Evolutionary conservation across 2,797 vertebrate species (phyloP).

Genomic region (Sarcophilus harrisii): DNA sequence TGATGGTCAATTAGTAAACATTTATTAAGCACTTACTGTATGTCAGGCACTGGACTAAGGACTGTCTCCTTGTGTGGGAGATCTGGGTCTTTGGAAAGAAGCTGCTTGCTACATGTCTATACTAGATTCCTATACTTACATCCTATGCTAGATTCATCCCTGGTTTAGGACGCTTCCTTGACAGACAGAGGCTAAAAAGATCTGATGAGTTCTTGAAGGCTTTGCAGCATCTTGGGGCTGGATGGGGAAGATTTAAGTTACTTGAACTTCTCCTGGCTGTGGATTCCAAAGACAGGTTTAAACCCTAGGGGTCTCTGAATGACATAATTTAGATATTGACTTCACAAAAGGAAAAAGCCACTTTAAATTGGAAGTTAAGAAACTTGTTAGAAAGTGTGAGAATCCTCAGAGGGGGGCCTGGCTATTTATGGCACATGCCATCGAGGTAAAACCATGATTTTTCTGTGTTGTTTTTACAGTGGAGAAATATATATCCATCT

Average conservation of each 20-base stretch:
- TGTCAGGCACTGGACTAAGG: neutral
- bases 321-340: constrained; percentile 64
- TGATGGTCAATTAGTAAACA: neutral
- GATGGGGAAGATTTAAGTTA: constrained; percentile 5
- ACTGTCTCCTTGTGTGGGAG: neutral
- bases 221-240: constrained; percentile 13
- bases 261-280: constrained; percentile 14
- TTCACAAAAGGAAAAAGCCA: constrained; percentile 64
- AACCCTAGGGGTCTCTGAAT: constrained; percentile 53
- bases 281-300: constrained; percentile 37
- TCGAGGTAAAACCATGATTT: constrained; percentile 33
- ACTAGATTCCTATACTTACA: neutral
- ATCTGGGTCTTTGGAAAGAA: neutral
- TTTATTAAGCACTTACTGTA: neutral
- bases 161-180: neutral
- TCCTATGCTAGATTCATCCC: neutral
- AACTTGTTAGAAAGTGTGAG: constrained; percentile 50
- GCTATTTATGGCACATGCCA: constrained; percentile 28
- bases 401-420: constrained; percentile 14
- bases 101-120: neutral
- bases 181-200: neutral
- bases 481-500: constrained; percentile 45
- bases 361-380: constrained; percentile 62
- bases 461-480: constrained; percentile 7
- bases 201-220: constrained; percentile 7